These are phyloP conservation scores for Leistus spinibarbis DNA, from an alignment of 2,888 invertebrate genomes.

Conservation along the genomic window DNA sequence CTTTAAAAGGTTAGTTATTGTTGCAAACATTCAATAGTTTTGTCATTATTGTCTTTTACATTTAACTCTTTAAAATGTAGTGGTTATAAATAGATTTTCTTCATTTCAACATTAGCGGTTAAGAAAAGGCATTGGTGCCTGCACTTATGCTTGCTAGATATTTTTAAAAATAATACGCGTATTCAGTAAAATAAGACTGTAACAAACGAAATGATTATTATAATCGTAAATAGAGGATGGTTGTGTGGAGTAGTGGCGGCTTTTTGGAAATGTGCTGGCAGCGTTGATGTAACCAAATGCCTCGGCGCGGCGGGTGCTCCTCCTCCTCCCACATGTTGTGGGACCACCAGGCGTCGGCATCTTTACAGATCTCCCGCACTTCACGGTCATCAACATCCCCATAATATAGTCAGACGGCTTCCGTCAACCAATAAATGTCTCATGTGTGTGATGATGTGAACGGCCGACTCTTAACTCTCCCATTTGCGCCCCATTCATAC, in stretches of 20 bases:
- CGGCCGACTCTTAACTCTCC: background rate
- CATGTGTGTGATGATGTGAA: background rate
- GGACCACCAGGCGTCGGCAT: background rate
- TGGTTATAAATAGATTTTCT: no score
- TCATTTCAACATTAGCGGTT: no score
- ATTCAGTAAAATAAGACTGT: background rate
- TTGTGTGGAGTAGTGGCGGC: conserved; percentile 12
- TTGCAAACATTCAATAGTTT: no score
- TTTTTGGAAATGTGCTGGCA: conserved; percentile 6
- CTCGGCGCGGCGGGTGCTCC: background rate
- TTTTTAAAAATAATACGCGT: no score
- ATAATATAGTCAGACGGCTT: conserved; percentile 14
- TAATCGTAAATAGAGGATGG: background rate
- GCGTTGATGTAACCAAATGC: conserved; percentile 31
- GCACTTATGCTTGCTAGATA: no score
- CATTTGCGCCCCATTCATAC: background rate
- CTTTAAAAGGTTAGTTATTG: no score
- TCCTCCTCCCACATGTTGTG: background rate
- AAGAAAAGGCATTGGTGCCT: no score
- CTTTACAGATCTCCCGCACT: conserved; percentile 9
- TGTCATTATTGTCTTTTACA: no score
- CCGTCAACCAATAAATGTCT: conserved; percentile 4
- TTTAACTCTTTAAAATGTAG: no score
- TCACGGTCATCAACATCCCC: conserved; percentile 20
- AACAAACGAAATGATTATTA: conserved; percentile 22